Evolutionary conservation across 2,888 invertebrate genomes (phyloP).

Genomic region (Athrips mouffetella): DNA sequence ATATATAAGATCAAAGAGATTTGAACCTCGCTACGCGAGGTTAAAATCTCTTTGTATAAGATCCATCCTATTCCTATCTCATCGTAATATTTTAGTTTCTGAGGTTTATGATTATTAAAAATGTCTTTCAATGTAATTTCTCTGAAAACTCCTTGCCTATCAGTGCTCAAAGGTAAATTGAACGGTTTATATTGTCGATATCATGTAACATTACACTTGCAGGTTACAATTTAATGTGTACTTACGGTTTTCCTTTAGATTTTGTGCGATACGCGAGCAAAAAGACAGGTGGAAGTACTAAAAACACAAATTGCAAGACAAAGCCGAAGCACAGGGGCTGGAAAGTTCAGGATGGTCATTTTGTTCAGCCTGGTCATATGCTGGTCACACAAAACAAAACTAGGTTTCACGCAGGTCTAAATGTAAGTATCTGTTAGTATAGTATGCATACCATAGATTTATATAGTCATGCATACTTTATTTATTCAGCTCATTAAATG

Average conservation of each 20-base stretch:
- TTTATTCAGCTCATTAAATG: no score
- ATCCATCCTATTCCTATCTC: no score
- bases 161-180: slow-evolving; percentile 36
- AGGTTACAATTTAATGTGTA: slow-evolving; percentile 11
- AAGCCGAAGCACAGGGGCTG: slow-evolving; percentile 88
- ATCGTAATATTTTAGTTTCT: no score
- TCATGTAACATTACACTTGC: slow-evolving; percentile 9
- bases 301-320: slow-evolving; percentile 81
- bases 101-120: no score
- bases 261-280: slow-evolving; percentile 82
- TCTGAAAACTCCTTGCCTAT: slow-evolving; percentile 27
- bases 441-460: not conserved
- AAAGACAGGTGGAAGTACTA: slow-evolving; percentile 85
- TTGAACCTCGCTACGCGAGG: no score
- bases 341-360: slow-evolving; percentile 84
- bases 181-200: no score
- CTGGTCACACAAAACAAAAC: slow-evolving; percentile 83
- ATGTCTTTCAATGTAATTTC: slow-evolving; percentile 38
- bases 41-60: no score
- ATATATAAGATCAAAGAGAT: no score
- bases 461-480: no score
- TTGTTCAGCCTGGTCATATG: slow-evolving; percentile 82
- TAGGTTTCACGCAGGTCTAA: slow-evolving; percentile 88
- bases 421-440: slow-evolving; percentile 74
- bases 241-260: slow-evolving; percentile 40